Percentiles rank a stretch among this genome's conserved stretches.
phyloP scores from a whole-genome alignment of 1,140 invertebrate genomes.

The Pachyrhynchus sulphureomaculatus region DNA sequence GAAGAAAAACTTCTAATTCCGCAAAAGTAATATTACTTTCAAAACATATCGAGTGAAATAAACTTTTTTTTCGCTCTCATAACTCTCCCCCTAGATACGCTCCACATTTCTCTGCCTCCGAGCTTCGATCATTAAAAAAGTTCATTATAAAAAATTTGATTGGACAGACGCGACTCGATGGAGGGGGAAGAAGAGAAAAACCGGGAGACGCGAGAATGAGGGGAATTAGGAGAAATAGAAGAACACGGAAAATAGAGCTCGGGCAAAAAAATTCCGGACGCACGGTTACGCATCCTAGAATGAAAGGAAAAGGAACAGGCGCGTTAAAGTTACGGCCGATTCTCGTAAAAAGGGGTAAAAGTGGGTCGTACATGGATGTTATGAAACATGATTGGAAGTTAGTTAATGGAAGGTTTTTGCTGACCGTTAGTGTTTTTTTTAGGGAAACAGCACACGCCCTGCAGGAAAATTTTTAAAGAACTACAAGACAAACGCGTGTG shows the following conservation, averaged over 20 bases:
- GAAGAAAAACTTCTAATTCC: no score
- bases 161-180: slow-evolving; percentile 33
- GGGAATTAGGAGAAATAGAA: slow-evolving; percentile 27
- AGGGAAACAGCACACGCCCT: no score
- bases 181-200: slow-evolving; percentile 32
- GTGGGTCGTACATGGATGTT: not conserved
- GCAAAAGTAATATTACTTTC: no score
- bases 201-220: not conserved
- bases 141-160: slow-evolving; percentile 44
- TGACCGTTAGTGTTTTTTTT: no score
- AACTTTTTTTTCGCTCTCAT: no score
- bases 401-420: no score
- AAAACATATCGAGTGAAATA: no score
- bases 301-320: slow-evolving; percentile 33
- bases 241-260: slow-evolving; percentile 31
- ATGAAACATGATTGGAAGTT: no score
- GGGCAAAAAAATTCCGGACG: slow-evolving; percentile 31
- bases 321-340: slow-evolving; percentile 14
- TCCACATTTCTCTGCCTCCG: slow-evolving; percentile 13
- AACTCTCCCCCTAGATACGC: slow-evolving; percentile 16
- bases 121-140: slow-evolving; percentile 32
- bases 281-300: slow-evolving; percentile 29
- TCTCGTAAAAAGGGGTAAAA: slow-evolving; percentile 4
- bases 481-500: no score
- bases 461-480: no score